These are phyloP conservation scores for Petroica traversi DNA, from an alignment of 2,113 vertebrate species.

Conservation along the genomic window DNA sequence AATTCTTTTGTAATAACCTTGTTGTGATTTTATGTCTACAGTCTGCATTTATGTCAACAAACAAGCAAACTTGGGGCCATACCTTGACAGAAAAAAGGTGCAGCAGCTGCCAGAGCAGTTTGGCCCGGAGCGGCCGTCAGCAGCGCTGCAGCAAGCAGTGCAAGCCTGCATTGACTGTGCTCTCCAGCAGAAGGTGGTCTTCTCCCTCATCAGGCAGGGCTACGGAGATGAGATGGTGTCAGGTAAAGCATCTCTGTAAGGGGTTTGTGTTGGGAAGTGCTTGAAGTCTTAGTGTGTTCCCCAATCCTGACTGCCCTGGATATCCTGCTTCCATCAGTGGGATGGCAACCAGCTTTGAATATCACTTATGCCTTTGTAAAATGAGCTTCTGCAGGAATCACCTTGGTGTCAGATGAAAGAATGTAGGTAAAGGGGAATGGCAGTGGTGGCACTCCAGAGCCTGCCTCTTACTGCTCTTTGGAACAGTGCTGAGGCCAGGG, in stretches of 20 bases:
- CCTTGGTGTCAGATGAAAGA: background rate
- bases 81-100: slow-evolving; percentile 91
- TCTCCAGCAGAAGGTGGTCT: slow-evolving; percentile 91
- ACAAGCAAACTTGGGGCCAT: slow-evolving; percentile 86
- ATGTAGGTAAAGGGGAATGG: accelerated
- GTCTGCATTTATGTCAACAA: slow-evolving; percentile 98
- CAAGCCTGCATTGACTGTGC: slow-evolving; percentile 97
- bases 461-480: accelerated
- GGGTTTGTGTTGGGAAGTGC: background rate
- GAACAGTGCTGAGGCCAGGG: background rate
- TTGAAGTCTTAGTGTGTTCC: background rate
- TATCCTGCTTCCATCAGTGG: background rate
- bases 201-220: slow-evolving; percentile 92
- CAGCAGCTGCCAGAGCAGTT: slow-evolving; percentile 93
- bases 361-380: background rate
- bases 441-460: background rate
- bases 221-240: slow-evolving; percentile 93
- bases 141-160: slow-evolving; percentile 91
- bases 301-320: background rate
- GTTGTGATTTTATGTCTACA: slow-evolving; percentile 66
- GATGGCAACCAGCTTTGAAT: background rate
- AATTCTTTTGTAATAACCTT: background rate
- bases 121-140: slow-evolving; percentile 85
- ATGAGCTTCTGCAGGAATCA: background rate
- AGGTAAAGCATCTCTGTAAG: slow-evolving; percentile 71